These are phyloP conservation scores for Sebastes baramenuke DNA, from an alignment of 2,797 vertebrate species.

Conservation along the genomic window DNA sequence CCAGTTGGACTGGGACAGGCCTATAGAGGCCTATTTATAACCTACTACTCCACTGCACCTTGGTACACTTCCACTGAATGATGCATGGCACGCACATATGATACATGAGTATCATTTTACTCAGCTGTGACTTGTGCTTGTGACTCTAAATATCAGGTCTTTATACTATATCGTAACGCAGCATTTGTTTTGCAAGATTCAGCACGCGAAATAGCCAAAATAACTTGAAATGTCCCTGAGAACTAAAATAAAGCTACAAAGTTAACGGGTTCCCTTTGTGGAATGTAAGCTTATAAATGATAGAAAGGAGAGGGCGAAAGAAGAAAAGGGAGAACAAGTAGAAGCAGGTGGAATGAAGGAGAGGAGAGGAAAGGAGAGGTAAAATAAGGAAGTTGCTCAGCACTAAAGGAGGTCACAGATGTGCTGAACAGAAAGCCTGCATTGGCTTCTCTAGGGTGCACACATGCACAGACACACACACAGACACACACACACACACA, in stretches of 20 bases:
- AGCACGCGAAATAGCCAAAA: neutral
- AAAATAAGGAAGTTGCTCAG: conserved; percentile 51
- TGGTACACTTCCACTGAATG: conserved; percentile 36
- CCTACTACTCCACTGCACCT: conserved; percentile 44
- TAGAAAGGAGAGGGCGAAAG: neutral
- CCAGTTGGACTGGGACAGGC: conserved; percentile 49
- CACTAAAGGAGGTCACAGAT: conserved; percentile 75
- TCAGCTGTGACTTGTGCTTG: neutral
- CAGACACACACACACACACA: conserved; percentile 12
- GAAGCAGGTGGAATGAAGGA: conserved; percentile 34
- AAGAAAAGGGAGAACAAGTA: neutral
- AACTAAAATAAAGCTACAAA: conserved; percentile 4
- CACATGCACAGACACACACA: conserved; percentile 2
- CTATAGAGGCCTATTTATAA: conserved; percentile 65
- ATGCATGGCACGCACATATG: conserved; percentile 40
- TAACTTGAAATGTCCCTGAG: neutral
- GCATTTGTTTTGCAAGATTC: conserved; percentile 10
- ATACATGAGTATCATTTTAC: conserved; percentile 24
- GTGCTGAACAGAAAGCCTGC: conserved; percentile 67
- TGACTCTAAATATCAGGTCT: conserved; percentile 2
- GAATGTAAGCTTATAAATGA: conserved; percentile 7
- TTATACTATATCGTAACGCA: neutral
- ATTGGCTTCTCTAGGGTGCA: conserved; percentile 42
- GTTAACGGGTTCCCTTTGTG: conserved; percentile 16
- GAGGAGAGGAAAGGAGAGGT: conserved; percentile 11